Conservation (phyloP, 1,140 invertebrate species). For the Drosophila athabasca region DNA sequence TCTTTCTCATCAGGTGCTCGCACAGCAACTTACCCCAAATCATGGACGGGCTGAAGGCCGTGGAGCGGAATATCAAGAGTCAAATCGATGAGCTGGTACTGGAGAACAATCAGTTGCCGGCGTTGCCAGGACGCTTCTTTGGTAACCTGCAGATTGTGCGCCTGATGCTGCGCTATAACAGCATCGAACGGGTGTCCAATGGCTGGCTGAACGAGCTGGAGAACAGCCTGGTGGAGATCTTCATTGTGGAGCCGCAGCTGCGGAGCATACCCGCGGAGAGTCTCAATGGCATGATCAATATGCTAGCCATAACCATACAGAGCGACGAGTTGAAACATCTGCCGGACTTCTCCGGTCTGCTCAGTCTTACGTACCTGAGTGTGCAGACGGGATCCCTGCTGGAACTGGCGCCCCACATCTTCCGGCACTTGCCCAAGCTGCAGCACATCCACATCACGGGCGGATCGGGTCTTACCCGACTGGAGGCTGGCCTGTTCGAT, state of each 20-base stretch:
- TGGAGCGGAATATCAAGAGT: constrained; percentile 87
- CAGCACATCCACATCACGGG: constrained; percentile 90
- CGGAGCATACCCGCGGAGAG: constrained; percentile 91
- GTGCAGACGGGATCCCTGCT: constrained; percentile 88
- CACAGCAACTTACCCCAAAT: constrained; percentile 92
- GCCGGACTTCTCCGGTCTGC: constrained; percentile 87
- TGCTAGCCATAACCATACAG: constrained; percentile 92
- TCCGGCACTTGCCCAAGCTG: constrained; percentile 88
- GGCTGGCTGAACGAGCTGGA: constrained; percentile 92
- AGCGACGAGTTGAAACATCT: constrained; percentile 89
- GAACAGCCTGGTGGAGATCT: constrained; percentile 90
- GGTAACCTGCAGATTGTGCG: constrained; percentile 89
- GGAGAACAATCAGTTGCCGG: constrained; percentile 93
- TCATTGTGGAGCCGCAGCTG: constrained; percentile 92
- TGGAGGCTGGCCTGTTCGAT: constrained; percentile 90
- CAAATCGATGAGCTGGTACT: constrained; percentile 93
- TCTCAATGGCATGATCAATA: constrained; percentile 88
- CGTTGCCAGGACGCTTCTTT: constrained; percentile 91
- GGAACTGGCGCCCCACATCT: constrained; percentile 89
- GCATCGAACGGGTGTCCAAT: constrained; percentile 90
- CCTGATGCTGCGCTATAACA: constrained; percentile 92
- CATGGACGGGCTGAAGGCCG: constrained; percentile 88
- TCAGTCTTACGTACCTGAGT: constrained; percentile 87
- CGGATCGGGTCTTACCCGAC: constrained; percentile 86
- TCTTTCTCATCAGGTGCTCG: constrained; percentile 88